phyloP scores from a whole-genome alignment of 2,113 vertebrate genomes.

The Rhipidura dahli region DNA sequence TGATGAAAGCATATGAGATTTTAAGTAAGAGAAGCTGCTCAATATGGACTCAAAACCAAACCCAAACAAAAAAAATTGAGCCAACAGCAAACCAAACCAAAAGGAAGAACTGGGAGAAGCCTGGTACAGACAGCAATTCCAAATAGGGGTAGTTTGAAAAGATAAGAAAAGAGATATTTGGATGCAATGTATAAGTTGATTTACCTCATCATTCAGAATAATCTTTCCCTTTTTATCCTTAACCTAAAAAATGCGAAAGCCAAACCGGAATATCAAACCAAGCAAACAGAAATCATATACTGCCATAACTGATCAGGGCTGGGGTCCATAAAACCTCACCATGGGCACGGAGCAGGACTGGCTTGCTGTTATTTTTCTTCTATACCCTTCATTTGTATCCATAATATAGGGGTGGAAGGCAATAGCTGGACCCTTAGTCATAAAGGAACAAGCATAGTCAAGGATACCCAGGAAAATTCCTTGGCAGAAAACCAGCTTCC shows the following conservation, averaged over 20 bases:
- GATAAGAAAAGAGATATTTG: neutral
- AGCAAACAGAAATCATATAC: neutral
- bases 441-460: neutral
- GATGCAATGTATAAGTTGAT: neutral
- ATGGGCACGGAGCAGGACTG: neutral
- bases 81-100: neutral
- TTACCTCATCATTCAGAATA: neutral
- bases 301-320: neutral
- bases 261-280: neutral
- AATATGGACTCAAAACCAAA: slow-evolving; percentile 32
- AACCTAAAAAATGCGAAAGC: neutral
- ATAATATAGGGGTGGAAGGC: neutral
- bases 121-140: neutral
- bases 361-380: neutral
- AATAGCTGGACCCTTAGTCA: neutral
- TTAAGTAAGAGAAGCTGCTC: slow-evolving; percentile 54
- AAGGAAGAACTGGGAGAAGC: neutral
- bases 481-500: slow-evolving; percentile 36
- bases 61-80: neutral
- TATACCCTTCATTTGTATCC: neutral
- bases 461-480: slow-evolving; percentile 31
- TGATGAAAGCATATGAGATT: slow-evolving; percentile 53
- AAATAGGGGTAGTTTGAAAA: neutral
- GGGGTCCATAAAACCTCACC: neutral
- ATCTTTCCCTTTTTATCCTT: neutral